Base-by-base conservation (phyloP, 2,797 vertebrate species). In the Poeciliopsis gracilis region DNA sequence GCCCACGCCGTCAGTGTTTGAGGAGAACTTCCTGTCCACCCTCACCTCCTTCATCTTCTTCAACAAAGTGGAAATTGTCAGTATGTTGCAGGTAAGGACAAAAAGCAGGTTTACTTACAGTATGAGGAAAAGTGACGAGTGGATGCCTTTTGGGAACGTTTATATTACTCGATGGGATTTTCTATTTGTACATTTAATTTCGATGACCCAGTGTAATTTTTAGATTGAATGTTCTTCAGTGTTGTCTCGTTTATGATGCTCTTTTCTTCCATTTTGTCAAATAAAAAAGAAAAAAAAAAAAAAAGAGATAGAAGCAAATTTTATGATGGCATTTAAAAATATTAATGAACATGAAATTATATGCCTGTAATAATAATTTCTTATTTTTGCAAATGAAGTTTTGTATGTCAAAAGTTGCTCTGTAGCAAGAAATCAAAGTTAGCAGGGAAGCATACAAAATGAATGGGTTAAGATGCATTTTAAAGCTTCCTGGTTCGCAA, bases 21-120 rank as follows among this genome's bases (percentile, higher is more conserved):
- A 99, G 94, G 98, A 99, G 91, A 99, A 99, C 94, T 99, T 99
- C 95, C 97, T 99, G 88, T 99, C 98, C 91, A 99, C 98, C 5
- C 98, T 99, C 86, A 98, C 97, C 1, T 99, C 98, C 87, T 99
- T 99, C 95, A 99, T 99, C 95, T 99, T 99, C 95, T 99, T 99
- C 96, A 99, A 99, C 95, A 99, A 99, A 94, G 98, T 99, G 95
- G 98, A 99, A 91, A 99, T 99, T 91, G 98, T 99, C 96, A 99
- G 98, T 95, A 99, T 99, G 98, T 95, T 99, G 88, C 98, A 99
- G 98, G 98, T 99, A 96, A 96, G 96, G 91, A 69, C 45, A 36
- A 36, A 36, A 77, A 57, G 74, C 72, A 11, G 61, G 38, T 43
- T 79, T 63, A 76, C 38, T 51, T 74, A 23, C 49, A 41, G 49